These are phyloP conservation scores for Peromyscus californicus DNA, from an alignment of 2,113 vertebrate species.

Conservation along the genomic window DNA sequence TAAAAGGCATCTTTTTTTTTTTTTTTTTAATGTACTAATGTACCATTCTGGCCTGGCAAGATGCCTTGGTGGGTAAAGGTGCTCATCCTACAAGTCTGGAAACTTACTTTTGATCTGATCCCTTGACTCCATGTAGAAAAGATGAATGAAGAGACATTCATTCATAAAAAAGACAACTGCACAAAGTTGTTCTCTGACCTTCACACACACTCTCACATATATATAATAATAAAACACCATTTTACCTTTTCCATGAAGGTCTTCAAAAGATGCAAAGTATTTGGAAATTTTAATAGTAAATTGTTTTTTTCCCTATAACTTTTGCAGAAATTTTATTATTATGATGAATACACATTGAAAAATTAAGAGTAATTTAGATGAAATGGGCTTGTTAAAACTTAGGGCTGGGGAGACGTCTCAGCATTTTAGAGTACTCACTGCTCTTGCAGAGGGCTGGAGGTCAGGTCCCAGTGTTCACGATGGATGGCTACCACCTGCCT, in stretches of 20 bases:
- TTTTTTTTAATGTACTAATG: background rate
- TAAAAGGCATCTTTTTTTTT: background rate
- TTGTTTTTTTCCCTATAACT: background rate
- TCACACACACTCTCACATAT: too few species aligned
- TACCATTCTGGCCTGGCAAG: background rate
- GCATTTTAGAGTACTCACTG: background rate
- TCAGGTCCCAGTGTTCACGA: too few species aligned
- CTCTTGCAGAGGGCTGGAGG: background rate
- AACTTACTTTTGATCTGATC: background rate
- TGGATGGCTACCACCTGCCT: too few species aligned
- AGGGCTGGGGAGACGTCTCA: background rate
- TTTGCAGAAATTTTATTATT: constrained; percentile 26
- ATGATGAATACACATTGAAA: background rate
- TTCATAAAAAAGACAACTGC: background rate
- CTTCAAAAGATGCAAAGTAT: background rate
- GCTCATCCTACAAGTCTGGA: background rate
- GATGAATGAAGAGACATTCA: background rate
- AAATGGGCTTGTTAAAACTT: background rate
- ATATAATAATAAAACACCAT: background rate
- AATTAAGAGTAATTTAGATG: background rate
- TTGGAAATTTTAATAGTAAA: background rate
- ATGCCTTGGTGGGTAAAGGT: too few species aligned
- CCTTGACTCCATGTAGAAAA: background rate
- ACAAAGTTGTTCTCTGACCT: too few species aligned
- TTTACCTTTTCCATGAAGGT: background rate